Evolutionary conservation across 2,113 vertebrate species (phyloP), one percentile per base, ranked within the genome.

Genomic region (Eurypyga helias): DNA sequence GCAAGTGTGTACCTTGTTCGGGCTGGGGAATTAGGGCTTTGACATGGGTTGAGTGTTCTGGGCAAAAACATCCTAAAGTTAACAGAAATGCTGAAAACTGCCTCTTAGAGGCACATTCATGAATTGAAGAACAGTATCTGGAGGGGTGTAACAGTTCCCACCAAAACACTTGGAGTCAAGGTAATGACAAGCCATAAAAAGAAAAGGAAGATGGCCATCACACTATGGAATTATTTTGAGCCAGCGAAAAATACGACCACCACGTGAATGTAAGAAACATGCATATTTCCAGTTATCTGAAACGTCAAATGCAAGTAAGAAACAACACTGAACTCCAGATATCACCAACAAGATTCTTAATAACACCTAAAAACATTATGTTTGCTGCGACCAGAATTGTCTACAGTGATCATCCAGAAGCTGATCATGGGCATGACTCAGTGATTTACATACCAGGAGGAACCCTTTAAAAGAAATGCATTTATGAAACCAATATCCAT

Each of bases 291-390:
- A 43, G 24, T 25, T 55, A 51, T 66, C 49, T 79, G 38, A 82
- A 58, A 79, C 93, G 58, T 84, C 18, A 90, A 86, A 80, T 48
- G 55, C 33, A 82, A 81, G 24, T 23, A 34, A 93, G 31, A 92
- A 84, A 89, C 71, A 89, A n/a, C 11, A 73, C 4, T 62, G 36
- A 92, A 61, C 61, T 91, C 48, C 19, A 89, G 33, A 20, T 33
- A 84, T 11, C 33, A 69, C 25, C 52, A 61, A 92, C 21, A 65
- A 82, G 29, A 87, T 25, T 49, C 78, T 83, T 76, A 84, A 79
- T 54, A 58, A 2, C 15, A 76, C 28, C 83, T 61, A 34, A 92
- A 88, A 69, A 16, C 17, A 45, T 34, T 54, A 61, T 3, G 24
- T 26, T 51, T 31, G 33, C 13, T 78, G 80, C 89, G 58, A 60